Percentiles rank a stretch among this genome's conserved stretches.
These are phyloP conservation scores for Graphium colonna DNA, from an alignment of 2,888 invertebrate species.

Conservation along the genomic window DNA sequence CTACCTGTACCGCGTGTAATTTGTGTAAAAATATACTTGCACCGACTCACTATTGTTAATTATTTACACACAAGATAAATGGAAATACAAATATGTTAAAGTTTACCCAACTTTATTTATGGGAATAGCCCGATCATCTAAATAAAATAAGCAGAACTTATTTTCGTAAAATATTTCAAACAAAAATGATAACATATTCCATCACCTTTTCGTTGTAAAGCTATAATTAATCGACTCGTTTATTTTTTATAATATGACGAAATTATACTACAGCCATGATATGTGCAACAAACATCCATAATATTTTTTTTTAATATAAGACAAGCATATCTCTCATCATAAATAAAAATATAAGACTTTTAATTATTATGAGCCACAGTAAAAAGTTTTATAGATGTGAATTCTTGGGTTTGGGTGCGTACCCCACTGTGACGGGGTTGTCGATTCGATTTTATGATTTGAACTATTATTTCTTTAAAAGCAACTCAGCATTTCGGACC, in stretches of 20 bases:
- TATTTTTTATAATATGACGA: background rate
- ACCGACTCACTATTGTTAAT: too few species aligned
- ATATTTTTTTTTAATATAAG: constrained; percentile 38
- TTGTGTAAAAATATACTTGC: too few species aligned
- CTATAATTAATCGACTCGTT: too few species aligned
- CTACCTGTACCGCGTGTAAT: too few species aligned
- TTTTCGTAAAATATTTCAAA: too few species aligned
- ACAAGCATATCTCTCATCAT: constrained; percentile 53
- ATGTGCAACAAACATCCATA: background rate
- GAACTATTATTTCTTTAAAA: constrained; percentile 1
- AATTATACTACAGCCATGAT: background rate
- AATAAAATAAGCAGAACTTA: too few species aligned
- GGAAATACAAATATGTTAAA: too few species aligned
- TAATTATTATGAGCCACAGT: constrained; percentile 62
- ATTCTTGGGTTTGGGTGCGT: constrained; percentile 53
- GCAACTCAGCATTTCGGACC: constrained; percentile 9
- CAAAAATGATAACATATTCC: too few species aligned
- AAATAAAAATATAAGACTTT: constrained; percentile 63
- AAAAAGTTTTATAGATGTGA: constrained; percentile 59
- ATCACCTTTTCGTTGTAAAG: too few species aligned
- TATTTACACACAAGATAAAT: too few species aligned
- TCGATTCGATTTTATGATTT: constrained; percentile 37
- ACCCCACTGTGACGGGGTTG: constrained; percentile 65
- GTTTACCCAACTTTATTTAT: too few species aligned
- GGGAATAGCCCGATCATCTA: too few species aligned